These are phyloP conservation scores for Melitaea athalia DNA, from an alignment of 2,888 invertebrate genomes.

Conservation along the genomic window DNA sequence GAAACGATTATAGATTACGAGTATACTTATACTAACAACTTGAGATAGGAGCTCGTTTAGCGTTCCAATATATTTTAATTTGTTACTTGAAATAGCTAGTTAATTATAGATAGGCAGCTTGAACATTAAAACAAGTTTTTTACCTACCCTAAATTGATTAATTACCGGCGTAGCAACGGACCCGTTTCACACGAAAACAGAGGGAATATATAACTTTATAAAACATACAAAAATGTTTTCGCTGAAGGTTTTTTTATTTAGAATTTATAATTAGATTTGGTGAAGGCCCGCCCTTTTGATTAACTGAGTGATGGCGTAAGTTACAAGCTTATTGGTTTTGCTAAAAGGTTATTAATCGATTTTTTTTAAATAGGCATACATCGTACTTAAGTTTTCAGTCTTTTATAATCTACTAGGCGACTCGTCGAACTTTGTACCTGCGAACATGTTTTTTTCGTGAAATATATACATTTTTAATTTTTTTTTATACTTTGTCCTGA, in stretches of 20 bases:
- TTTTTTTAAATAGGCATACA: too few species aligned
- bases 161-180: constrained; percentile 30
- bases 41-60: background rate
- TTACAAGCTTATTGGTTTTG: constrained; percentile 30
- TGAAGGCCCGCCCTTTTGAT: constrained; percentile 66
- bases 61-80: constrained; percentile 12
- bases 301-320: constrained; percentile 51
- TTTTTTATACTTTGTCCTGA: too few species aligned
- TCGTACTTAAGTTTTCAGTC: too few species aligned
- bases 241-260: constrained; percentile 58
- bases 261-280: constrained; percentile 79
- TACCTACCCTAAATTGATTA: constrained; percentile 36
- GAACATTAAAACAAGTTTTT: constrained; percentile 32
- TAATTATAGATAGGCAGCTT: constrained; percentile 35
- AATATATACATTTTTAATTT: too few species aligned
- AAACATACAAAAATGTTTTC: constrained; percentile 66
- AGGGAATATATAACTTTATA: constrained; percentile 48
- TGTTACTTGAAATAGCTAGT: constrained; percentile 25
- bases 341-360: background rate
- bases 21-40: background rate
- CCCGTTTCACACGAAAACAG: constrained; percentile 55
- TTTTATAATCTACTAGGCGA: too few species aligned
- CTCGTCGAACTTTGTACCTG: too few species aligned
- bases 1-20: background rate
- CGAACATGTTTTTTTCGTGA: too few species aligned